A percentile compares a stretch with the other conserved stretches of the same genome.
phyloP scores from a whole-genome alignment of 2,888 invertebrate species.

The Isotomurus palustris region DNA sequence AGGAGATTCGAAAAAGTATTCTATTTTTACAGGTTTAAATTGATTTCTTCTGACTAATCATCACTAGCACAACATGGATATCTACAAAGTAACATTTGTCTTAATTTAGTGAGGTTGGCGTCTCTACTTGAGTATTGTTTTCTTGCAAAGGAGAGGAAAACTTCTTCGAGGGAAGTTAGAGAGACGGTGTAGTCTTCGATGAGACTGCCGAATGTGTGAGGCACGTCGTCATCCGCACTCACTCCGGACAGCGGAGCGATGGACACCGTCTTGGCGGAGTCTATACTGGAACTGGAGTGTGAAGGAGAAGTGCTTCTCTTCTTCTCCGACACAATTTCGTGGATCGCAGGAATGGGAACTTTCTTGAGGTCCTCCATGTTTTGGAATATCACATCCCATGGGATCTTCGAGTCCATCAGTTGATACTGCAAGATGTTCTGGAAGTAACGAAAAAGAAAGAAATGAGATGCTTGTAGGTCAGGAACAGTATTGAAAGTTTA shows the following conservation, averaged over 20 bases:
- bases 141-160: constrained; percentile 52
- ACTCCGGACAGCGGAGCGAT: constrained; percentile 48
- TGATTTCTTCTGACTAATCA: no score
- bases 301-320: constrained; percentile 52
- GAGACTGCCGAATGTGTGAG: constrained; percentile 46
- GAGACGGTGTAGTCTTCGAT: constrained; percentile 52
- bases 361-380: constrained; percentile 52
- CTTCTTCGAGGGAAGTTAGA: constrained; percentile 53
- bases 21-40: no score
- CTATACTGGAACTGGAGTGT: no score
- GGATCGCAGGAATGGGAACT: constrained; percentile 37
- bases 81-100: not conserved
- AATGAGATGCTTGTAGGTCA: not conserved
- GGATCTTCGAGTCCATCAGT: constrained; percentile 48
- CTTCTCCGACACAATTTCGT: constrained; percentile 44
- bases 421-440: constrained; percentile 53
- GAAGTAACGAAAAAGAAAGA: constrained; percentile 50
- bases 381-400: constrained; percentile 52
- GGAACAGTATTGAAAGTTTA: not conserved
- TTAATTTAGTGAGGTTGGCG: not conserved
- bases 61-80: constrained; percentile 2
- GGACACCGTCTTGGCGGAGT: no score
- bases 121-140: constrained; percentile 19
- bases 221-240: constrained; percentile 52
- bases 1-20: no score